Conservation (phyloP, 2,888 invertebrate genomes). For the Schizaphis graminum region DNA sequence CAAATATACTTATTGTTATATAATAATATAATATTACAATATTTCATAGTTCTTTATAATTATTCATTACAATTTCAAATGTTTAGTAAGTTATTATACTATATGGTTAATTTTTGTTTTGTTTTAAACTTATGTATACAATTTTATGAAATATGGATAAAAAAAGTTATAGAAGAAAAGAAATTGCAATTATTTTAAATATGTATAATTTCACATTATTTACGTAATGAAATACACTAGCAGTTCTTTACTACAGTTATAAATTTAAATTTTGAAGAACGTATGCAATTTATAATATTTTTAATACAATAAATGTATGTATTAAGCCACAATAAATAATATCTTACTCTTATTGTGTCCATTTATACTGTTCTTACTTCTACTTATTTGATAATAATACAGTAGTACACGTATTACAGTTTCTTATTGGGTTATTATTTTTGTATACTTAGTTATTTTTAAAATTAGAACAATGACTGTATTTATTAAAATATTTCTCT, state of each 20-base stretch:
- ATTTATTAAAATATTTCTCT: neutral
- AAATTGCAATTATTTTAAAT: neutral
- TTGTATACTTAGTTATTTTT: neutral
- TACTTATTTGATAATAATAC: neutral
- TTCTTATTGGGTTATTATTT: neutral
- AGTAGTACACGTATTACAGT: neutral
- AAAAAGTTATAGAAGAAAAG: neutral
- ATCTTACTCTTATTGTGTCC: neutral
- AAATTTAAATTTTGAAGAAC: neutral
- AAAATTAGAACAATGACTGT: slow-evolving; percentile 5
- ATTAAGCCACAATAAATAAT: neutral
- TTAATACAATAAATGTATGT: neutral
- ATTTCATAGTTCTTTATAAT: neutral
- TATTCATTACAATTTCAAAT: neutral
- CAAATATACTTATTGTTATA: neutral
- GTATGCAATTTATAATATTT: neutral
- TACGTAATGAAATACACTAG: neutral
- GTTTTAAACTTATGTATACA: neutral
- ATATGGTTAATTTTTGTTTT: neutral
- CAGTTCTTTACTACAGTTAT: neutral
- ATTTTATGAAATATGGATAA: neutral
- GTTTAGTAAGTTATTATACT: neutral
- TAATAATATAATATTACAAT: neutral
- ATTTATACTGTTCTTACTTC: neutral
- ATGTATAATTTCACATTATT: neutral